phyloP scores from a whole-genome alignment of 2,888 invertebrate genomes.

The Pedicia rivosa region DNA sequence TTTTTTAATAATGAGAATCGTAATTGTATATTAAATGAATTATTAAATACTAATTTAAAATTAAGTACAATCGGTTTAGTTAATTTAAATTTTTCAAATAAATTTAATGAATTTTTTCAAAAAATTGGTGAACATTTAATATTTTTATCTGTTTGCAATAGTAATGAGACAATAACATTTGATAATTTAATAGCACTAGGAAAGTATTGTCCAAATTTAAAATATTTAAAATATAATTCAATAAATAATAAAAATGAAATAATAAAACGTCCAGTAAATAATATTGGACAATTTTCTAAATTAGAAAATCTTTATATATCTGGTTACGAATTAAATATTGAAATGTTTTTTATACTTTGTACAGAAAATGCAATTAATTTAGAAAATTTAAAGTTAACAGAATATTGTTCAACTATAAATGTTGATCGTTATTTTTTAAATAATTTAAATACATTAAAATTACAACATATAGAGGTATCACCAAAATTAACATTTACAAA shows the following conservation, averaged over 20 bases:
- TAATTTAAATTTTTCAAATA: conserved; percentile 10
- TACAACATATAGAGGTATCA: conserved; percentile 11
- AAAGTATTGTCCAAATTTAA: conserved; percentile 10
- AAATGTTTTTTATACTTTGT: conserved; percentile 10
- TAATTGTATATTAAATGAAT: conserved; percentile 8
- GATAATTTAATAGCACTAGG: conserved; percentile 11
- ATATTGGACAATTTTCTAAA: conserved; percentile 10
- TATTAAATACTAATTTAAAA: conserved; percentile 9
- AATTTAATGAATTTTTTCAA: conserved; percentile 10
- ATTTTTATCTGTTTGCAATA: conserved; percentile 10
- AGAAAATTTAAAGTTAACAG: conserved; percentile 9
- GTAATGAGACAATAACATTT: conserved; percentile 8
- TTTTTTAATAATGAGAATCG: conserved; percentile 11
- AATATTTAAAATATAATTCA: conserved; percentile 7
- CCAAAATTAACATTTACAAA: conserved; percentile 9
- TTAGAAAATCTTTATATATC: conserved; percentile 10
- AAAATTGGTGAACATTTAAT: conserved; percentile 9
- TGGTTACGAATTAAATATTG: conserved; percentile 10
- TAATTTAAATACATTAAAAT: conserved; percentile 5
- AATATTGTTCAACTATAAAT: conserved; percentile 5
- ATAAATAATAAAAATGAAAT: conserved; percentile 9
- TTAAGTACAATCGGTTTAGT: conserved; percentile 9
- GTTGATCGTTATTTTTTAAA: conserved; percentile 10
- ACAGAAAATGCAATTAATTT: conserved; percentile 11
- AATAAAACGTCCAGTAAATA: conserved; percentile 2